Evolutionary conservation across 2,888 invertebrate species (phyloP).

Genomic region (Ophraella communa): DNA sequence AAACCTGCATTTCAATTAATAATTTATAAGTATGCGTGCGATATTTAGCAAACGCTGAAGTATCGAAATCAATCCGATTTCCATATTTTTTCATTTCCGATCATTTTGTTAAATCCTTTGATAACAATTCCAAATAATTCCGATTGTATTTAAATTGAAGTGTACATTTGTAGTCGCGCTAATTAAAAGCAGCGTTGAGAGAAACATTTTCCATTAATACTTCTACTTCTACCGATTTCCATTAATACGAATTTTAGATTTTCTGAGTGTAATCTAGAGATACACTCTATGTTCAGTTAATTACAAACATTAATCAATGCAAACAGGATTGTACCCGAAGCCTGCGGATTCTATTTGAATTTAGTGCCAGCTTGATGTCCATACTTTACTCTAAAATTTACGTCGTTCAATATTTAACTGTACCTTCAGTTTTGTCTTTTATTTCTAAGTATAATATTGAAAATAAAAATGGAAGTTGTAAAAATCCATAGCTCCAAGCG

Average conservation of each 20-base stretch:
- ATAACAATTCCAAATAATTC: no score
- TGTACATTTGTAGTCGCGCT: background rate
- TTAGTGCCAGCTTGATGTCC: background rate
- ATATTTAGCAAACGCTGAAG: no score
- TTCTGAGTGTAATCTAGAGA: background rate
- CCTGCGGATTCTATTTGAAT: constrained; percentile 1
- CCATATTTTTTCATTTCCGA: no score
- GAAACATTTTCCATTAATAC: background rate
- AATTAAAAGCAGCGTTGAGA: background rate
- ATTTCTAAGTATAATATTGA: no score
- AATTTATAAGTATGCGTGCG: no score
- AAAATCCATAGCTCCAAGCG: no score
- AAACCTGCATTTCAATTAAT: no score
- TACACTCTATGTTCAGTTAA: background rate
- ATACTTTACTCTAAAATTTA: background rate
- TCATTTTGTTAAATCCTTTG: no score
- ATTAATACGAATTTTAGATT: background rate
- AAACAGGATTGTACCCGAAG: background rate
- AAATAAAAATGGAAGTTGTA: no score
- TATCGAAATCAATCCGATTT: no score
- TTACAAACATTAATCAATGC: background rate
- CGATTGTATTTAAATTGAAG: background rate
- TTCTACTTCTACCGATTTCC: background rate
- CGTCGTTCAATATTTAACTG: background rate
- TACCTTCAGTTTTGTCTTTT: background rate